Evolutionary conservation across 2,113 vertebrate genomes (phyloP), one percentile per base, ranked within the genome.

Genomic region (Myxocyprinus asiaticus): DNA sequence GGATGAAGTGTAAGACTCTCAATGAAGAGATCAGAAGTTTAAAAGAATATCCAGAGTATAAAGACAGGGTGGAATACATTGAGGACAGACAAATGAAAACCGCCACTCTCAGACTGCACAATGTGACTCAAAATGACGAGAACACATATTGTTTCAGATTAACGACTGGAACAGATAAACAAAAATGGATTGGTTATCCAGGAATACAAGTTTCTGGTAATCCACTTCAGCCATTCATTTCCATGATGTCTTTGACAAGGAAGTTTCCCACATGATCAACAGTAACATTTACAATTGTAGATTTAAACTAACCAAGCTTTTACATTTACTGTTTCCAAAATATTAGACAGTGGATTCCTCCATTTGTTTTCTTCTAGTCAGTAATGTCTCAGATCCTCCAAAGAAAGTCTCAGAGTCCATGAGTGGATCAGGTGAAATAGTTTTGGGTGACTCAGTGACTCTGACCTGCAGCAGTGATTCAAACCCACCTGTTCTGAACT

Each of bases 81-180:
- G 44, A 67, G 15, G 8, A 67, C 44, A 47, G 44, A 67, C 64
- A 9, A 4, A 67, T 3, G 0, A 1, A 17, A 47, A 48, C 64
- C 45, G 44, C 64, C 2, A 2, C 47, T 4, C 64, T 66, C 64
- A 47, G 64, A 66, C 44, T 66, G 14, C 2, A 47, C 64, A 66
- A 66, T n/a, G 8, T 67, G 14, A 67, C 44, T 48, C 4, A 67
- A 6, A 6, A 10, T 1, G 44, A 67, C 1, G 4, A 9, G 4
- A 47, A 0, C 1, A 5, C 0, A 0, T 67, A 67, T 67, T 10
- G 0, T 15, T 67, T 67, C 8, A 67, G 44, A 67, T 15, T 67
- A 0, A 0, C 15, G 15, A 67, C 14, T 66, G 0, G 1, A 8
- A 47, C 2, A 9, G 5, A 10, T 3, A 0, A 0, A 10, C 0